Evolutionary conservation across 1,140 invertebrate genomes (phyloP), one percentile per base, ranked within the genome.

Genomic region (Frieseomelitta varia): DNA sequence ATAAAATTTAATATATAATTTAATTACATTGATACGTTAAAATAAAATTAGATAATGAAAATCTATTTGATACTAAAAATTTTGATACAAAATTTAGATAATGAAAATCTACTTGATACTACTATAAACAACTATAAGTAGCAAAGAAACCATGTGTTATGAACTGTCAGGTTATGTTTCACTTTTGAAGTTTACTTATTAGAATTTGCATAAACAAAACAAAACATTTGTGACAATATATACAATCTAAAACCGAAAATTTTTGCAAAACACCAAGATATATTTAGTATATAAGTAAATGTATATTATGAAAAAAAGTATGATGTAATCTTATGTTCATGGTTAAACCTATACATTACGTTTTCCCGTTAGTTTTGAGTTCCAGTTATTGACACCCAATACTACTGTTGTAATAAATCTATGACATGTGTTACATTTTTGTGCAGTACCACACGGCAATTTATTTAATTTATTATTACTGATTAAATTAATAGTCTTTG

Each of bases 401-500:
- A 81, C 30, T 21, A 84, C 61, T 1, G 85, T 92, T 30, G 88
- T 74, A 51, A 92, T 87, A 78, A 89, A 84, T 63, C 92, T 92
- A 14, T 79, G 90, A 84, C 92, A 94, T 2, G 88, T 61, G 27
- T 77, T 85, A 69, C 91, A 93, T 79, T 73, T 90, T 85, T 91
- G 87, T 24, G 90, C 72, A 53, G 85, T 79, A 21, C 75, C 34
- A n/a, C 61, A 85, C 27, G 86, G 81, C 12, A 90, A 90, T 78
- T 90, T 92, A 75, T 90, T 93, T 47, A 90, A 69, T 30, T 93
- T 94, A 91, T 86, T 93, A 85, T 88, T 92, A 0, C 88, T 86
- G 55, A 94, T 91, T 71, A 95, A 86, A 74, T 91, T 88, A 79
- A 95, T 91, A 90, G 85, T 91, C 76, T 88, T 91, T 67, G 92